Evolutionary conservation across 2,888 invertebrate species (phyloP).

Genomic region (Orgyia antiqua): DNA sequence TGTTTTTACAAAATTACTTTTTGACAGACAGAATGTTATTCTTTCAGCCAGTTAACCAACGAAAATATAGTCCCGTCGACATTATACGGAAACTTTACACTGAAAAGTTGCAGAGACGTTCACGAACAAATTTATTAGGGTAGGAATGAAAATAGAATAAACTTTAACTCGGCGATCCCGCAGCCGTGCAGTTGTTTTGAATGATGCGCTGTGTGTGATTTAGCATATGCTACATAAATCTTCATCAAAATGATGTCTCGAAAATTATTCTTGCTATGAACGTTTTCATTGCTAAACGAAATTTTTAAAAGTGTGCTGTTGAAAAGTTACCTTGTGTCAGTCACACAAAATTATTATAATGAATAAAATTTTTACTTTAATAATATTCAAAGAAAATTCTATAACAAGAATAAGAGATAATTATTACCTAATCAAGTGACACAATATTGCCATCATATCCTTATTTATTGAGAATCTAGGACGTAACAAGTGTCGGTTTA

Average conservation of each 20-base stretch:
- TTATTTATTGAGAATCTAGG: no score
- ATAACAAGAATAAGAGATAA: no score
- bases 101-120: conserved; percentile 57
- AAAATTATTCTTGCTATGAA: conserved; percentile 13
- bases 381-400: no score
- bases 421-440: no score
- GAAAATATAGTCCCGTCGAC: conserved; percentile 60
- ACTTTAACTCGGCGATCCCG: conserved; percentile 15
- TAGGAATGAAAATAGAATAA: conserved; percentile 48
- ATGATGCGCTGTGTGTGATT: conserved; percentile 49
- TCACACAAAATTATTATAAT: no score
- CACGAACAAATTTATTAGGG: conserved; percentile 48
- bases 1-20: conserved; percentile 48
- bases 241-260: conserved; percentile 48
- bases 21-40: conserved; percentile 63
- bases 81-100: conserved; percentile 58
- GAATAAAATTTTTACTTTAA: no score
- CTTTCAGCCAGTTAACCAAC: conserved; percentile 49
- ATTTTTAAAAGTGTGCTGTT: no score
- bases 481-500: no score
- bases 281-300: conserved; percentile 11
- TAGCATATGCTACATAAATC: conserved; percentile 55
- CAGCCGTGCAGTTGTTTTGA: conserved; percentile 36
- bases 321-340: no score
- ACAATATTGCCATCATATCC: no score